Evolutionary conservation across 1,140 invertebrate species (phyloP), one percentile per base, ranked within the genome.

Genomic region (Oppia nitens): DNA sequence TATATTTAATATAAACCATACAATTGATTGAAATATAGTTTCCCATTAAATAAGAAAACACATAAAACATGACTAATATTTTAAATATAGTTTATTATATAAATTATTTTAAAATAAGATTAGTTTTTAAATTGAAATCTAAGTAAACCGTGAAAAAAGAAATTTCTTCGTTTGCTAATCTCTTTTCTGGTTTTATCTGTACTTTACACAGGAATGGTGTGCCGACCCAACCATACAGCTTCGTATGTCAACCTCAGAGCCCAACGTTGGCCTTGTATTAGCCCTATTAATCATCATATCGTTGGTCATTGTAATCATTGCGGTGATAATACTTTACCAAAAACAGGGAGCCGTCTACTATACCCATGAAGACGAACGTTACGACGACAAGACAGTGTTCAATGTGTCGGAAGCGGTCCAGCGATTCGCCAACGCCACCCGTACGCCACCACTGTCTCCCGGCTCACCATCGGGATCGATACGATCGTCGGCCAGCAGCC

Each of bases 301-400:
- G 14, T 48, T 75, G 4, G 55, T 73, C 6, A 62, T 70, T 1
- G 61, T 68, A 6, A 62, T 72, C 1, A 60, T 68, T 4, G 64
- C 70, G 17, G 66, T 65, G 6, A 53, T 72, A 23, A 63, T 70
- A 23, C 57, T 68, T 25, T 78, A 79, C 25, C 71, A 75, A 48
- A 73, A 79, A 17, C 79, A 81, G 60, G 76, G 80, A 0, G 81
- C 81, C 11, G 78, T 78, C 32, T 84, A 84, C 66, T 83, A 83
- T 67, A 83, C 82, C 0, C 77, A 82, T 66, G 82, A 83, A 68
- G 80, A 81, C 62, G 79, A 81, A 29, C 27, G 48, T 9, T 51
- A 9, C 25, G 56, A 47, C 4, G 45, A 28, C n/a, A 51, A 28
- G 9, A 45, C 55, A 49, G 47, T 51, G 9, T 57, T 28, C 25